These are phyloP conservation scores for Vanessa cardui DNA, from an alignment of 2,888 invertebrate species.

Conservation along the genomic window DNA sequence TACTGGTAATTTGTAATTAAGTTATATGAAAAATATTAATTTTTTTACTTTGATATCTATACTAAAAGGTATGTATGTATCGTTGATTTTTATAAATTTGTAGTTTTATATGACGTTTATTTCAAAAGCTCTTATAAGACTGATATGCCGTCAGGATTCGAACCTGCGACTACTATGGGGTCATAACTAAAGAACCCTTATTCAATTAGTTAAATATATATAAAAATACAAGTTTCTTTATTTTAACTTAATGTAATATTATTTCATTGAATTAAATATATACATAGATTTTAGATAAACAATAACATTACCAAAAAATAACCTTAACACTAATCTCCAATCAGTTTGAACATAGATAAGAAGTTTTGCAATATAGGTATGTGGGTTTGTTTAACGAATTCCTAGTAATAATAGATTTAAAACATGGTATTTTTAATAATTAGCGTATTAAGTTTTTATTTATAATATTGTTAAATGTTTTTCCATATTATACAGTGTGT, in stretches of 20 bases:
- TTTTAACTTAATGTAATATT: not conserved
- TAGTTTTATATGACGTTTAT: not conserved
- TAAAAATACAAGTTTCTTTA: not conserved
- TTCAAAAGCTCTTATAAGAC: conserved; percentile 10
- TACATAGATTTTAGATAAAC: not conserved
- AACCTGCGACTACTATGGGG: conserved; percentile 13
- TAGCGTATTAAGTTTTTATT: conserved; percentile 25
- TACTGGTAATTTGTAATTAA: not conserved
- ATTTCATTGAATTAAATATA: not conserved
- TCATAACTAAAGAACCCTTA: not conserved
- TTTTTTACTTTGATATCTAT: not conserved
- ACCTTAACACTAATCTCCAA: not conserved
- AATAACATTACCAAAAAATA: conserved; percentile 8
- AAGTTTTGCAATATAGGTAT: conserved; percentile 11
- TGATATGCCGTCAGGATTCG: conserved; percentile 24
- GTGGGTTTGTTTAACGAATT: conserved; percentile 22
- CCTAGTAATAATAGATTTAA: not conserved
- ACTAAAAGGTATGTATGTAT: not conserved
- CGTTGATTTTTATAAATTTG: not conserved
- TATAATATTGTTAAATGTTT: conserved; percentile 23
- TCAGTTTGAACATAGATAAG: not conserved
- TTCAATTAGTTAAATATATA: not conserved
- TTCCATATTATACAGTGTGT: conserved; percentile 22
- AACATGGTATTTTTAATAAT: conserved; percentile 3
- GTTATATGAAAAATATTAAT: not conserved